A percentile compares a stretch with the other conserved stretches of the same genome.
Conservation (phyloP, 1,140 invertebrate genomes). For the Neotoxoptera formosana region DNA sequence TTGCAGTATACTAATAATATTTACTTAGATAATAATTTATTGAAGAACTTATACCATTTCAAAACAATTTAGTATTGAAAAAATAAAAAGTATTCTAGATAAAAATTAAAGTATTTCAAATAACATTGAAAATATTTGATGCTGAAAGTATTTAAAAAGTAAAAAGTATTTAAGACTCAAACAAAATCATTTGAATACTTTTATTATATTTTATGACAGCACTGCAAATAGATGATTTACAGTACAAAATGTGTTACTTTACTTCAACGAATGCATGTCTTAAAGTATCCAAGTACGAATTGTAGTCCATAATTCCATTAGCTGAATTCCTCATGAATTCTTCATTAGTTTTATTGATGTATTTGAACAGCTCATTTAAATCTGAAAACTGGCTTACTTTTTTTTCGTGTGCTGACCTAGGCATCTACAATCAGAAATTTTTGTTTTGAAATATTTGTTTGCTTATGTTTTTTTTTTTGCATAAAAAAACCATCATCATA, state of each 20-base stretch:
- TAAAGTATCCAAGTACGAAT: slow-evolving; percentile 5
- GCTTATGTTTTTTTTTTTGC: too few relatives aligned
- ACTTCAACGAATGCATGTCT: neutral
- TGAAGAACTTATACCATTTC: too few relatives aligned
- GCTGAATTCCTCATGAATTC: neutral
- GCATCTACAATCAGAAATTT: neutral
- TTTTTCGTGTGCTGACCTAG: neutral
- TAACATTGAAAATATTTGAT: neutral
- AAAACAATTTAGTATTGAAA: too few relatives aligned
- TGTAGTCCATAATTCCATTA: neutral
- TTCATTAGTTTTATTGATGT: neutral
- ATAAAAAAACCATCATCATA: too few relatives aligned
- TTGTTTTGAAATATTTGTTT: neutral
- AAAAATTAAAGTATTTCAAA: neutral
- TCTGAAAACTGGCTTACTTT: neutral
- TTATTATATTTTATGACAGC: neutral
- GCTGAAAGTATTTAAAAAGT: neutral
- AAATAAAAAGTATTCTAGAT: neutral
- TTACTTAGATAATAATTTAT: too few relatives aligned
- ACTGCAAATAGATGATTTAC: neutral
- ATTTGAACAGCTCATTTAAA: neutral
- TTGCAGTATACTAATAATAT: too few relatives aligned
- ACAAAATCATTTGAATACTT: neutral
- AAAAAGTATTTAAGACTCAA: neutral
- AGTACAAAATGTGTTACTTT: neutral